Evolutionary conservation across 2,113 vertebrate species (phyloP).

Genomic region (Nothocercus nigrocapillus): DNA sequence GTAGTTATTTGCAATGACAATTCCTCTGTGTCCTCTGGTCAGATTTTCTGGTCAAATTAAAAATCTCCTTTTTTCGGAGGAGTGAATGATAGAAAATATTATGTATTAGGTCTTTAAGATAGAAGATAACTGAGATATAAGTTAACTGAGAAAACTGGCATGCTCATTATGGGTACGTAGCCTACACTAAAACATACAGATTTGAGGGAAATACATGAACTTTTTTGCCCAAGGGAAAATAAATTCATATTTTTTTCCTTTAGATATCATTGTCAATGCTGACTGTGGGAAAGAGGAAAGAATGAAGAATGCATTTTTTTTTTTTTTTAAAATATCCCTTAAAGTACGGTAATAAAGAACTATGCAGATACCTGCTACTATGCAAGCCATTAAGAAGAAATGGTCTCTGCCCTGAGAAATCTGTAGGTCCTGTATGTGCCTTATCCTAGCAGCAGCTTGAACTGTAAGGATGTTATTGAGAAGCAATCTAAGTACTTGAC

Average conservation of each 20-base stretch:
- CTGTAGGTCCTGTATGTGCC: neutral
- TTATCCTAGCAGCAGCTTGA: neutral
- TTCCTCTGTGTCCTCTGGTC: neutral
- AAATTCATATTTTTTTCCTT: neutral
- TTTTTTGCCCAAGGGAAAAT: neutral
- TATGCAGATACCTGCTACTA: too few species aligned
- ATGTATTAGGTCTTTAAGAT: neutral
- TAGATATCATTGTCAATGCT: neutral
- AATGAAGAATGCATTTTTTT: neutral
- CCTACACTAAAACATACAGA: neutral
- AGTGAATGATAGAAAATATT: neutral
- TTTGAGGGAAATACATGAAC: neutral
- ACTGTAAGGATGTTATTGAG: neutral
- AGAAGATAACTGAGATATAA: neutral
- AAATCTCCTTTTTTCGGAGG: neutral
- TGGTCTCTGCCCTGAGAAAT: too few species aligned
- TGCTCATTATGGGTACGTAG: neutral
- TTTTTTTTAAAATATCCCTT: neutral
- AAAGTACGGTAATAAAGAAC: neutral
- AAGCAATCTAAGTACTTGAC: neutral
- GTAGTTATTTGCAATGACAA: slow-evolving; percentile 3
- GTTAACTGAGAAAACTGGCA: neutral
- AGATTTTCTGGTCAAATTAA: neutral
- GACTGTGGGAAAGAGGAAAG: neutral
- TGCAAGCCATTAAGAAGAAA: too few species aligned